Evolutionary conservation across 35 echinoderm and acorn worm species (phyloP).

Genomic region (Chiridota heheva): DNA sequence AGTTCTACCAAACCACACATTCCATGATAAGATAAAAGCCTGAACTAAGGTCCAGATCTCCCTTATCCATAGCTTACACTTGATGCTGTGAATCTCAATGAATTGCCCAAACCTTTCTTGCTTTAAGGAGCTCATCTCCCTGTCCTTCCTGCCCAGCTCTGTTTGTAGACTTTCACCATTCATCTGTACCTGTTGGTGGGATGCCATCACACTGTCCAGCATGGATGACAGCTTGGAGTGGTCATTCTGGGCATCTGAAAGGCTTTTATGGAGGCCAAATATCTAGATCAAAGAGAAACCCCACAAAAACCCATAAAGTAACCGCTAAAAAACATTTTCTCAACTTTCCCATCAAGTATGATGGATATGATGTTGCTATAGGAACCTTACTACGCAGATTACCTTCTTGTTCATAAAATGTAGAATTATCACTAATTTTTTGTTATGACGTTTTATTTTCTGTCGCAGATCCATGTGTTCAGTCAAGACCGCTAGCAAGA

Average conservation of each 20-base stretch:
- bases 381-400: too few species aligned
- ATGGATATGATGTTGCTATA: background rate
- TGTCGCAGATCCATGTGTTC: too few species aligned
- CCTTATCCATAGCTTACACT: too few species aligned
- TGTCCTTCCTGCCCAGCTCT: slow-evolving; percentile 81
- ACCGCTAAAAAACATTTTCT: background rate
- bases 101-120: slow-evolving; percentile 70
- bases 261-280: slow-evolving; percentile 59
- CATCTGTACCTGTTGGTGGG: slow-evolving; percentile 72
- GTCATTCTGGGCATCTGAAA: slow-evolving; percentile 68
- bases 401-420: too few species aligned
- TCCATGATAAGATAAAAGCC: too few species aligned
- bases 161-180: slow-evolving; percentile 72
- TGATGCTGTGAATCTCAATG: too few species aligned
- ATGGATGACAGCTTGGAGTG: slow-evolving; percentile 75
- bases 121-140: slow-evolving; percentile 56
- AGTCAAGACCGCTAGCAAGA: too few species aligned
- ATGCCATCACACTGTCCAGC: slow-evolving; percentile 77
- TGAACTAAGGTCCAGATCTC: too few species aligned
- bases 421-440: too few species aligned
- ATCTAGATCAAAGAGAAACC: slow-evolving; percentile 10
- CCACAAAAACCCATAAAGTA: background rate
- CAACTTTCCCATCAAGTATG: background rate
- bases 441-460: too few species aligned
- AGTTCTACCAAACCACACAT: too few species aligned